Conservation (phyloP, 1,140 invertebrate species). For the Limonius californicus region DNA sequence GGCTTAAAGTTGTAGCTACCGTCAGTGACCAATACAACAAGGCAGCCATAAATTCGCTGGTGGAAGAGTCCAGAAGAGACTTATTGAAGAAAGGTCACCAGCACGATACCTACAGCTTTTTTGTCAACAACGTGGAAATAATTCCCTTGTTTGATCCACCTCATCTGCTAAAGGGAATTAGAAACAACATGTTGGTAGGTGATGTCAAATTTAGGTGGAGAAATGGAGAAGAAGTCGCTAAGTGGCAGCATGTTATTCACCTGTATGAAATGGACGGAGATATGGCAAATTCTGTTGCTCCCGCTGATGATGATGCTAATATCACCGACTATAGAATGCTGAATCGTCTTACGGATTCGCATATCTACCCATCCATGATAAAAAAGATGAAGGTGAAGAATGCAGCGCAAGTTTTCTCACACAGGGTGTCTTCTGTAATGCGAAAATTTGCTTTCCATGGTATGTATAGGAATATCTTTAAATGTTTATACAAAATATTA, state of each 20-base stretch:
- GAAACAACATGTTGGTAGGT: constrained; percentile 21
- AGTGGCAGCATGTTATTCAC: background rate
- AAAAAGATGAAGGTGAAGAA: constrained; percentile 8
- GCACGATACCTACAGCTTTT: constrained; percentile 11
- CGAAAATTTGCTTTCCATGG: background rate
- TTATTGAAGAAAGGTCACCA: background rate
- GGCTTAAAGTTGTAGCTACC: constrained; percentile 19
- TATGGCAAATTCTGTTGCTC: no score
- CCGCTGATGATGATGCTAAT: no score
- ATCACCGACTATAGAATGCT: constrained; percentile 4
- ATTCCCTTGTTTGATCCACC: constrained; percentile 25
- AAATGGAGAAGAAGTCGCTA: constrained; percentile 3
- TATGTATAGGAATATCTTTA: background rate
- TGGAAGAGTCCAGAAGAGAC: constrained; percentile 2
- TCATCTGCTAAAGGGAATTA: constrained; percentile 24
- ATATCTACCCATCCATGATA: background rate
- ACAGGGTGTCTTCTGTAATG: background rate
- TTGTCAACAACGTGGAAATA: constrained; percentile 20
- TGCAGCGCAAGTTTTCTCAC: constrained; percentile 9
- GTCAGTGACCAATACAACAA: constrained; percentile 19
- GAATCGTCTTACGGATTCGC: background rate
- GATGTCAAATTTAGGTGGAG: background rate
- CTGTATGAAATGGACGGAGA: background rate
- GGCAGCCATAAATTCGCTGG: constrained; percentile 16
- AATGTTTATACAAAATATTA: no score